Conservation (phyloP, 2,113 vertebrate species). For the Reinhardtius hippoglossoides region DNA sequence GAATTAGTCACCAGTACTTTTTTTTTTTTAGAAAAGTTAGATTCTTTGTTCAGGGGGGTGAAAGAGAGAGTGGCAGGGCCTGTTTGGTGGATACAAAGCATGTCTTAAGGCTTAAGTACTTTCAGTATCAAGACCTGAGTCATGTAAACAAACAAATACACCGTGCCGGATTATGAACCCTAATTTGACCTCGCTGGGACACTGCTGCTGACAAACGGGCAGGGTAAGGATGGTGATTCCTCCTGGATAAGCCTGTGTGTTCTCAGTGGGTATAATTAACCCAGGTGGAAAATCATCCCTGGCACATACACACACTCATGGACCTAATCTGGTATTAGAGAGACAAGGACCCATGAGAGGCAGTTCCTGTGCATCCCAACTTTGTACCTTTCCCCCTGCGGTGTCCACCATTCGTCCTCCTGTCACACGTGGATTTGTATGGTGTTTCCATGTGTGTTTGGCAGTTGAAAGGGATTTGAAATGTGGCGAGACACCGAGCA, state of each 20-base stretch:
- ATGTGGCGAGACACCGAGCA: constrained; percentile 66
- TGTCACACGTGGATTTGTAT: constrained; percentile 8
- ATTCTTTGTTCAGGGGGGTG: not conserved
- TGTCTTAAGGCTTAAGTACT: not conserved
- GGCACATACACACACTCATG: constrained; percentile 40
- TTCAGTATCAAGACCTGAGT: not conserved
- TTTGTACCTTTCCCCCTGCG: constrained; percentile 70
- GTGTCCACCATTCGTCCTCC: constrained; percentile 55
- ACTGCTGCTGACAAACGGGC: not conserved
- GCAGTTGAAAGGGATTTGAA: not conserved
- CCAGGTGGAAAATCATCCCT: constrained; percentile 59
- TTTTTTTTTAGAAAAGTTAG: not conserved
- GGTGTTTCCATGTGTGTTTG: constrained; percentile 21
- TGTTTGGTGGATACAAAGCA: not conserved
- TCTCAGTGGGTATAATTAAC: constrained; percentile 71
- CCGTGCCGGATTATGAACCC: constrained; percentile 30
- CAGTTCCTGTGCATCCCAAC: constrained; percentile 37
- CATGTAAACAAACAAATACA: constrained; percentile 31
- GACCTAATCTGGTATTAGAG: constrained; percentile 71
- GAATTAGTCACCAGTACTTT: not conserved
- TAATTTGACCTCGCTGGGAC: constrained; percentile 25
- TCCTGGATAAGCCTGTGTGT: constrained; percentile 57
- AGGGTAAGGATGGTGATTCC: constrained; percentile 36
- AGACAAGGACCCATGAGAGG: constrained; percentile 29
- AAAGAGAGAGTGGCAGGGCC: not conserved